Evolutionary conservation across 2,888 invertebrate genomes (phyloP).

Genomic region (Chloromyia formosa): DNA sequence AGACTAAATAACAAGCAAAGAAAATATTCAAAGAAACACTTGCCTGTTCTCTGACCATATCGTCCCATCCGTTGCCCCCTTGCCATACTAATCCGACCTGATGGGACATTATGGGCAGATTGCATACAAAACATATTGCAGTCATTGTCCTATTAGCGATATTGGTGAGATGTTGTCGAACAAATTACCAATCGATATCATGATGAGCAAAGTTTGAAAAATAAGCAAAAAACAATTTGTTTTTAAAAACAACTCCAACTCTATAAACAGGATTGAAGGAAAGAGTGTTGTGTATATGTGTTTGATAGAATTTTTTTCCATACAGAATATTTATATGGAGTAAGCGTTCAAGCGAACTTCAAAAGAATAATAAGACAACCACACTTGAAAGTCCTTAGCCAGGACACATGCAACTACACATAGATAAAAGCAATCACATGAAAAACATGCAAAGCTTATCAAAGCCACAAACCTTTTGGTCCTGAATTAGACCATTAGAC

Average conservation of each 20-base stretch:
- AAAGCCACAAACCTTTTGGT: not conserved
- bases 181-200: not conserved
- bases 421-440: not conserved
- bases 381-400: not conserved
- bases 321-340: not conserved
- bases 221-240: not conserved
- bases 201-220: not conserved
- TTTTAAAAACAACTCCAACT: not conserved
- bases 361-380: not conserved
- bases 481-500: too few relatives aligned
- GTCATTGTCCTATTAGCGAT: constrained; percentile 82
- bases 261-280: not conserved
- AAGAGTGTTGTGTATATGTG: not conserved
- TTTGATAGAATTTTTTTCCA: not conserved
- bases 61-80: constrained; percentile 95
- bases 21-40: constrained; percentile 42
- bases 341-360: not conserved
- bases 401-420: not conserved
- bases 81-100: constrained; percentile 95
- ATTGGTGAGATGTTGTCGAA: not conserved
- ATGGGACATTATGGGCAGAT: constrained; percentile 92
- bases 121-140: constrained; percentile 95
- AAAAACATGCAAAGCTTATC: not conserved
- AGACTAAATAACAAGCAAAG: too few relatives aligned
- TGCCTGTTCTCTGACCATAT: constrained; percentile 84